These are phyloP conservation scores for Aelia acuminata DNA, from an alignment of 2,888 invertebrate genomes.

Conservation along the genomic window DNA sequence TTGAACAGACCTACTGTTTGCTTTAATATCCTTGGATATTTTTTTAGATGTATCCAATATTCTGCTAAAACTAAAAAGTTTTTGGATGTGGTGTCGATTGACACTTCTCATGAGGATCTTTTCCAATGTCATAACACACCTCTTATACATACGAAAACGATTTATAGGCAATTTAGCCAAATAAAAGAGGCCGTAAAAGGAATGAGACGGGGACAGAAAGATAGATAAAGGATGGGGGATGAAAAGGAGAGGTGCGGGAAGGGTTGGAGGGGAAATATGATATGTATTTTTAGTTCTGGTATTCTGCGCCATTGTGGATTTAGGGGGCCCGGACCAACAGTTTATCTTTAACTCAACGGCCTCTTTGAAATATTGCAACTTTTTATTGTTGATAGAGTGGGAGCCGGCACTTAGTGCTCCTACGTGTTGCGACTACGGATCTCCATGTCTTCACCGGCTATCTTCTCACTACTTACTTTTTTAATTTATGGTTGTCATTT, in stretches of 20 bases:
- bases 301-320: background rate
- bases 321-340: constrained; percentile 10
- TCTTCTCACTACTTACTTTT: background rate
- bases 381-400: constrained; percentile 22
- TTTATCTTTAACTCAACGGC: background rate
- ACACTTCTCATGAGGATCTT: background rate
- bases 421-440: background rate
- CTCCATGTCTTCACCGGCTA: background rate
- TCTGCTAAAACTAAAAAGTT: too few relatives aligned
- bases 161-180: background rate
- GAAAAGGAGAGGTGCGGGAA: background rate
- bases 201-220: background rate
- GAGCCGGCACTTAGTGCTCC: background rate
- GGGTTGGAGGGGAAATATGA: constrained; percentile 16
- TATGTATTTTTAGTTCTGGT: constrained; percentile 16
- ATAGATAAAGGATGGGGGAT: background rate
- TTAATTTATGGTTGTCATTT: background rate
- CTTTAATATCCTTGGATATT: too few relatives aligned
- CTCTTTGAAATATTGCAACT: constrained; percentile 2
- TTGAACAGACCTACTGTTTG: too few relatives aligned
- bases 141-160: background rate
- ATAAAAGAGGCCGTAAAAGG: constrained; percentile 28
- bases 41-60: too few relatives aligned
- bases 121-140: background rate
- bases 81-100: background rate